These are phyloP conservation scores for Chascanopsetta lugubris DNA, from an alignment of 2,113 vertebrate genomes.

Conservation along the genomic window DNA sequence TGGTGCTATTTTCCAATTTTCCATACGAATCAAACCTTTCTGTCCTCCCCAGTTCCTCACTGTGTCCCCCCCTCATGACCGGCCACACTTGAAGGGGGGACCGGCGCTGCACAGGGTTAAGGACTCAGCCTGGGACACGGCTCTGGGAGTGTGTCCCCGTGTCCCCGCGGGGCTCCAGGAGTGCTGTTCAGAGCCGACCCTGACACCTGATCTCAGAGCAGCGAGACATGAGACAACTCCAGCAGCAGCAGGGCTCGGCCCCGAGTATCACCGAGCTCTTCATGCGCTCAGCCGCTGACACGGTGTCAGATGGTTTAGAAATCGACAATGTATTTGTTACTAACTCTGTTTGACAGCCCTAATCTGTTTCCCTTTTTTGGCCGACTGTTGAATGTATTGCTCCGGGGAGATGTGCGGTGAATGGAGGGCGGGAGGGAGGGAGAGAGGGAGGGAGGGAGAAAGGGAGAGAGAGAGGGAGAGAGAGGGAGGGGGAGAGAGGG, in stretches of 20 bases:
- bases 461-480: slow-evolving; percentile 3
- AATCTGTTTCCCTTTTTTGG: slow-evolving; percentile 21
- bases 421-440: slow-evolving; percentile 12
- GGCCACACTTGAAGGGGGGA: background rate
- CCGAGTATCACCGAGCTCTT: slow-evolving; percentile 14
- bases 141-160: slow-evolving; percentile 10
- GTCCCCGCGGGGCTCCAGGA: background rate
- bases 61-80: background rate
- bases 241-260: slow-evolving; percentile 11
- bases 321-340: slow-evolving; percentile 23
- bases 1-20: no score
- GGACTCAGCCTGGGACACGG: background rate
- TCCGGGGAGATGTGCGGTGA: slow-evolving; percentile 21
- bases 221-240: slow-evolving; percentile 8
- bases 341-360: slow-evolving; percentile 19
- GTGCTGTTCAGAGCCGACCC: background rate
- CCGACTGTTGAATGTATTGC: slow-evolving; percentile 22
- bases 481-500: slow-evolving; percentile 19
- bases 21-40: background rate
- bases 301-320: slow-evolving; percentile 10
- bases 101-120: background rate
- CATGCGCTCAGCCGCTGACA: slow-evolving; percentile 30
- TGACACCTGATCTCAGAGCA: slow-evolving; percentile 18
- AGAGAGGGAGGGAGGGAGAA: background rate
- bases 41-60: background rate